Percentiles rank a stretch among this genome's conserved stretches.
Evolutionary conservation across 1,140 invertebrate genomes (phyloP).

Genomic region (Aricia agestis): DNA sequence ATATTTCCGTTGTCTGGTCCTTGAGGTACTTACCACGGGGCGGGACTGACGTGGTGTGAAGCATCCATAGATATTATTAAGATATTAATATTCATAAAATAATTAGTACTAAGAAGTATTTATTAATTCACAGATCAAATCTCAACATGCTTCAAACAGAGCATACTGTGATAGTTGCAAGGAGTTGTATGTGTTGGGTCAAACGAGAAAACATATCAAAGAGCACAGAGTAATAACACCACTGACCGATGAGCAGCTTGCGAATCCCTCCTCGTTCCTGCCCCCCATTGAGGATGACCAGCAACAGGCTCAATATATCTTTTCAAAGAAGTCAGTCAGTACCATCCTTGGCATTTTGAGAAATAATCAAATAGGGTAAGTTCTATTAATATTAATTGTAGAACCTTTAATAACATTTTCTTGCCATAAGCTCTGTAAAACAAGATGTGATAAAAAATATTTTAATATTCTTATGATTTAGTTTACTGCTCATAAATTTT

Average conservation of each 20-base stretch:
- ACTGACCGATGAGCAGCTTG: constrained; percentile 53
- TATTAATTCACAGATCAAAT: constrained; percentile 61
- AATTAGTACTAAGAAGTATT: not conserved
- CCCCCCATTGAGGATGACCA: constrained; percentile 59
- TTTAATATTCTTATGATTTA: too few species aligned
- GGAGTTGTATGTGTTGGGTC: constrained; percentile 72
- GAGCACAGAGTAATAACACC: constrained; percentile 54
- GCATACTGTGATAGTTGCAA: constrained; percentile 81
- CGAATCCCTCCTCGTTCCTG: constrained; percentile 48
- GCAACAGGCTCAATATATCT: constrained; percentile 63
- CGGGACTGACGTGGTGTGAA: too few species aligned
- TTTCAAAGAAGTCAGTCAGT: constrained; percentile 57
- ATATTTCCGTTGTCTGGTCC: too few species aligned
- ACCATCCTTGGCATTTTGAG: constrained; percentile 56
- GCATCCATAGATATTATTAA: too few species aligned
- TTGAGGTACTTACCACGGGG: too few species aligned
- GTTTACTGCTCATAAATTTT: too few species aligned
- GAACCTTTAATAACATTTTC: too few species aligned
- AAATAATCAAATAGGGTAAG: constrained; percentile 66
- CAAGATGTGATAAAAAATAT: too few species aligned
- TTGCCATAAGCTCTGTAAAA: too few species aligned
- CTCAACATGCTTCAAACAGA: constrained; percentile 56
- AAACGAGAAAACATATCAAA: constrained; percentile 55
- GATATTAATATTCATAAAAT: too few species aligned
- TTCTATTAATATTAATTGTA: constrained; percentile 3